These are phyloP conservation scores for Drosophila recens DNA, from an alignment of 2,888 invertebrate genomes.

Conservation along the genomic window DNA sequence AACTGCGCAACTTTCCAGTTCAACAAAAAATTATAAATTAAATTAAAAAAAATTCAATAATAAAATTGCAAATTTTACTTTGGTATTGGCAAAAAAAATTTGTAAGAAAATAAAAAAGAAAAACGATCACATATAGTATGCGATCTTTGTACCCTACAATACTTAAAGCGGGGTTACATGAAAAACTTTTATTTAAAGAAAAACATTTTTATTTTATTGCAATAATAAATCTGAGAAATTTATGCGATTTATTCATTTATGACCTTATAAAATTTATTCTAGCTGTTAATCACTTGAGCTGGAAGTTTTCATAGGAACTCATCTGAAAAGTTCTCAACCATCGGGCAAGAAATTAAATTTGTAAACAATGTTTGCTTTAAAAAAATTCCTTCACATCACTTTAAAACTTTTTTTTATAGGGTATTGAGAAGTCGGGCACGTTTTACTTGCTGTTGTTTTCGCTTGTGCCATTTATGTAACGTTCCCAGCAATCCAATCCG, in stretches of 20 bases:
- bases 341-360: too few relatives aligned
- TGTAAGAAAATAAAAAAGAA: conserved; percentile 1
- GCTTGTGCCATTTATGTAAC: conserved; percentile 57
- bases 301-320: too few relatives aligned
- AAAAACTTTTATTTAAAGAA: too few relatives aligned
- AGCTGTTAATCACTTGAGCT: too few relatives aligned
- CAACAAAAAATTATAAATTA: background rate
- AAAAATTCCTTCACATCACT: too few relatives aligned
- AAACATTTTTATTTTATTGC: too few relatives aligned
- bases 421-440: background rate
- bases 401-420: conserved; percentile 2
- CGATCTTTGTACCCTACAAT: conserved; percentile 15
- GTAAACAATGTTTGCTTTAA: too few relatives aligned
- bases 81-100: conserved; percentile 4
- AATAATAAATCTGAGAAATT: too few relatives aligned
- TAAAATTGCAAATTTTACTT: conserved; percentile 22
- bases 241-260: too few relatives aligned
- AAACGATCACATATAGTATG: conserved; percentile 39
- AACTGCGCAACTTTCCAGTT: conserved; percentile 31
- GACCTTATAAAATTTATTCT: too few relatives aligned
- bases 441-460: conserved; percentile 23
- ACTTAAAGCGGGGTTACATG: too few relatives aligned
- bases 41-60: conserved; percentile 6
- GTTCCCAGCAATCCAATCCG: conserved; percentile 36
- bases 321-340: too few relatives aligned